Percentiles rank a stretch among this genome's conserved stretches.
Conservation (phyloP, 2,113 vertebrate genomes). For the Morone saxatilis region DNA sequence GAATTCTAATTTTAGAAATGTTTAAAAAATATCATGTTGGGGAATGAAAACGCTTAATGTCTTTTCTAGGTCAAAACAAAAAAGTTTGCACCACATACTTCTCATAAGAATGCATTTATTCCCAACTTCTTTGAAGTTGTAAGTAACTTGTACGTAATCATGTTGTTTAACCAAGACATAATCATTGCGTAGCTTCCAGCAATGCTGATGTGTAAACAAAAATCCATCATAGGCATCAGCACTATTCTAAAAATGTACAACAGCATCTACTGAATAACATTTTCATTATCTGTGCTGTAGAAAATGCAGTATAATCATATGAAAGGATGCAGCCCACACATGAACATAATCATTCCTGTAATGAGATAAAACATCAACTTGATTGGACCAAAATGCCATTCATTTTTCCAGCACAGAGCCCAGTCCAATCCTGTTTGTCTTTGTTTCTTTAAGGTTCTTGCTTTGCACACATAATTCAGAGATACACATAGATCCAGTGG, state of each 20-base stretch:
- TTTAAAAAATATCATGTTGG: not conserved
- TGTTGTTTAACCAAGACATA: slow-evolving; percentile 14
- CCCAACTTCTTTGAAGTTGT: not conserved
- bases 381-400: slow-evolving; percentile 29
- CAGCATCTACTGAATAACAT: slow-evolving; percentile 10
- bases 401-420: slow-evolving; percentile 6
- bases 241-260: slow-evolving; percentile 16
- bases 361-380: slow-evolving; percentile 39
- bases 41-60: not conserved
- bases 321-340: slow-evolving; percentile 25
- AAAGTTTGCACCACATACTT: not conserved
- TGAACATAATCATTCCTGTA: slow-evolving; percentile 36
- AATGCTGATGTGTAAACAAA: slow-evolving; percentile 20
- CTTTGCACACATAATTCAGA: not conserved
- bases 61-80: not conserved
- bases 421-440: slow-evolving; percentile 7
- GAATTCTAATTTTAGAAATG: not conserved
- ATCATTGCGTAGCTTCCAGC: slow-evolving; percentile 16
- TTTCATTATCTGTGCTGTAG: slow-evolving; percentile 16
- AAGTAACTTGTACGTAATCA: not conserved
- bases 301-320: slow-evolving; percentile 4
- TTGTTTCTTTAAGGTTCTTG: slow-evolving; percentile 26
- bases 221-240: slow-evolving; percentile 2
- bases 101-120: not conserved
- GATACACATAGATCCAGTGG: not conserved